phyloP scores from a whole-genome alignment of 2,797 vertebrate genomes.

The Tympanoctomys barrerae region DNA sequence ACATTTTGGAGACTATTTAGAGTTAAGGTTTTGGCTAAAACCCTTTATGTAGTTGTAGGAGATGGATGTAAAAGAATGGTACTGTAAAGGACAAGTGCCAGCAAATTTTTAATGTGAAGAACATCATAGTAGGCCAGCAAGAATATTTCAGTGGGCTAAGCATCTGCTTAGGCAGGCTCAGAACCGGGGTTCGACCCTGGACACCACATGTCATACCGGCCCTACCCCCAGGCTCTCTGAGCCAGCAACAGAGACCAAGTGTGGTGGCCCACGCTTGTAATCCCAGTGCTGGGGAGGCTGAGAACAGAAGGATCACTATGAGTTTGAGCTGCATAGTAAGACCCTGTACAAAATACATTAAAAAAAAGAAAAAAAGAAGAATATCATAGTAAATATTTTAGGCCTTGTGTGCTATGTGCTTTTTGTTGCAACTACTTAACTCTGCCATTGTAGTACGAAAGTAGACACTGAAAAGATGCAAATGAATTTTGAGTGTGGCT shows the following conservation, averaged over 20 bases:
- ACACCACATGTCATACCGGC: no score
- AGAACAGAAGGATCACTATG: no score
- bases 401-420: not conserved
- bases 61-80: not conserved
- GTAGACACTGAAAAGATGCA: not conserved
- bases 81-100: not conserved
- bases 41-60: not conserved
- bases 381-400: not conserved
- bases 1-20: not conserved
- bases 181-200: no score
- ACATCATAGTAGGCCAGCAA: not conserved
- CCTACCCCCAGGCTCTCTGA: no score
- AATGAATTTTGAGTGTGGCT: not conserved
- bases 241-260: no score
- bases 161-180: no score
- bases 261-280: no score
- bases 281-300: no score
- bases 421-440: not conserved
- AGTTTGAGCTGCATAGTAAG: no score
- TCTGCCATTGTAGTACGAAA: constrained; percentile 3
- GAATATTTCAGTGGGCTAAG: no score
- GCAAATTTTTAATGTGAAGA: constrained; percentile 12
- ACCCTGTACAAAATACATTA: no score
- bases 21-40: constrained; percentile 20
- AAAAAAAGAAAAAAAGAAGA: no score